Percentiles rank a stretch among this genome's conserved stretches.
These are phyloP conservation scores for Zaprionus taronus DNA, from an alignment of 1,140 invertebrate genomes.

Conservation along the genomic window DNA sequence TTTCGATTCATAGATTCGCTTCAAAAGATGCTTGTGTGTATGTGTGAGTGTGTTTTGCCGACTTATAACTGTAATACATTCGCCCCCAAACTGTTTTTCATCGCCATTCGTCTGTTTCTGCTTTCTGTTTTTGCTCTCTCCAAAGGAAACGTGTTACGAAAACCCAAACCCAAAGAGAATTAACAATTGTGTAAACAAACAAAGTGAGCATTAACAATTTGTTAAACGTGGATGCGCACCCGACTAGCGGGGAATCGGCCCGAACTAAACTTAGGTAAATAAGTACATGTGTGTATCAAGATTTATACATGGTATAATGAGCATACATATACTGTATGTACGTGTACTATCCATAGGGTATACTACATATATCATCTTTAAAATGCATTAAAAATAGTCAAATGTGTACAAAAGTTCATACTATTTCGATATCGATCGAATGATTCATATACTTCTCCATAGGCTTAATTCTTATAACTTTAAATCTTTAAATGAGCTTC, in stretches of 20 bases:
- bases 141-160: constrained; percentile 61
- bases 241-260: constrained; percentile 8
- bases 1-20: constrained; percentile 46
- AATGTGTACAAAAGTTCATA: constrained; percentile 79
- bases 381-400: constrained; percentile 82
- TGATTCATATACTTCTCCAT: constrained; percentile 36
- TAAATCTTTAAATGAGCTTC: constrained; percentile 55
- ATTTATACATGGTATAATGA: constrained; percentile 60
- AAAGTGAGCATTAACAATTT: constrained; percentile 72
- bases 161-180: constrained; percentile 28
- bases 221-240: constrained; percentile 53
- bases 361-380: constrained; percentile 59
- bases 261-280: constrained; percentile 64
- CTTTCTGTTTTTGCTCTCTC: constrained; percentile 35
- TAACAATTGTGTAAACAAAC: constrained; percentile 72
- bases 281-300: constrained; percentile 56
- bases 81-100: constrained; percentile 9
- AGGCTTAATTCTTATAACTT: constrained; percentile 29
- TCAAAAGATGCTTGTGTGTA: constrained; percentile 5
- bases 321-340: constrained; percentile 42
- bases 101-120: constrained; percentile 23
- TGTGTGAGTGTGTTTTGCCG: constrained; percentile 21
- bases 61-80: constrained; percentile 54
- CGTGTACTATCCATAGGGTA: constrained; percentile 23
- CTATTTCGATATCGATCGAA: constrained; percentile 47